Conservation (phyloP, 1,140 invertebrate species). For the Drosophila seguyi region DNA sequence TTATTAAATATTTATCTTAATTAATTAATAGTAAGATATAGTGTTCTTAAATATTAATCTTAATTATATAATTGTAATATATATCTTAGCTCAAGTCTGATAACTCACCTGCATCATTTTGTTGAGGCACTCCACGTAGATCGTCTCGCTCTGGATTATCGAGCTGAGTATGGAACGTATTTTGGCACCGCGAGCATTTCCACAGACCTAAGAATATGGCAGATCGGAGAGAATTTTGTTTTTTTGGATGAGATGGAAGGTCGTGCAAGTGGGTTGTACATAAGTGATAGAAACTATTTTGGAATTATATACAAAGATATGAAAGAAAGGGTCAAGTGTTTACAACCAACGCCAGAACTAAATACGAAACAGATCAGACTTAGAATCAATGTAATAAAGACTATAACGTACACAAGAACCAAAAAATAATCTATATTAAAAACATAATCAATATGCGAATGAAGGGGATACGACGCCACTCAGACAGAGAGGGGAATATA, state of each 20-base stretch:
- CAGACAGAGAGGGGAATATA: constrained; percentile 14
- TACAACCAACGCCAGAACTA: constrained; percentile 24
- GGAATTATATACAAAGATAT: neutral
- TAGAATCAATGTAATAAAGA: too few relatives aligned
- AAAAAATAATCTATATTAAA: constrained; percentile 9
- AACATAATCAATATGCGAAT: neutral
- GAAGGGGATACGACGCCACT: neutral
- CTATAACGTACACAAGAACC: neutral
- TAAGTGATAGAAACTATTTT: neutral
- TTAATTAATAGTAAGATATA: too few relatives aligned
- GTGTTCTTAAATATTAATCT: too few relatives aligned
- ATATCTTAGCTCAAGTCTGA: neutral
- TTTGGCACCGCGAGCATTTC: constrained; percentile 86
- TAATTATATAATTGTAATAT: too few relatives aligned
- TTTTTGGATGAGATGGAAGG: constrained; percentile 1
- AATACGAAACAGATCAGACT: neutral
- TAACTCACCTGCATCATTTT: constrained; percentile 93
- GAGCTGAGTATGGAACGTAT: constrained; percentile 93
- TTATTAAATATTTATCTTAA: too few relatives aligned
- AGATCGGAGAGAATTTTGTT: neutral
- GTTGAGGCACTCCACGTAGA: constrained; percentile 95
- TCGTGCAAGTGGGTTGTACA: constrained; percentile 1
- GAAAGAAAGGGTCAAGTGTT: neutral
- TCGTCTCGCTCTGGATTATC: constrained; percentile 95
- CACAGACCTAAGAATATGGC: constrained; percentile 67